These are phyloP conservation scores for Formica selysi DNA, from an alignment of 1,140 invertebrate species.

Conservation along the genomic window DNA sequence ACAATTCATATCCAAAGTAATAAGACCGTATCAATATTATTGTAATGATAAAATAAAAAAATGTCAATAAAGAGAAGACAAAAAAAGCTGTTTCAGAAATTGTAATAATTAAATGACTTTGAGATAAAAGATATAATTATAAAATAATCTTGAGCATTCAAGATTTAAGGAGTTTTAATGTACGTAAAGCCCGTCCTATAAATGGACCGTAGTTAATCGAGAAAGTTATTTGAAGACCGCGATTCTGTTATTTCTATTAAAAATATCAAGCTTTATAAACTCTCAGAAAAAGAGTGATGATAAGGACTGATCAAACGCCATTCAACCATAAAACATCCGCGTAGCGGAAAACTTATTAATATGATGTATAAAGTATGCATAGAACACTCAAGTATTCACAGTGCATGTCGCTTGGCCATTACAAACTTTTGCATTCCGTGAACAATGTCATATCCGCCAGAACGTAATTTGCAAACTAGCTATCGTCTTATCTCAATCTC, in stretches of 20 bases:
- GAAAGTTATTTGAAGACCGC: constrained; percentile 1
- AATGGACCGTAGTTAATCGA: constrained; percentile 9
- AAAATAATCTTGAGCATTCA: neutral
- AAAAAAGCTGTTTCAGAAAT: neutral
- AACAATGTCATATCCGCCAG: neutral
- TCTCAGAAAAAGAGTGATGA: neutral
- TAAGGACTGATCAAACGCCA: neutral
- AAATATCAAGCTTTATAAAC: neutral
- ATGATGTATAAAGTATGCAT: constrained; percentile 35
- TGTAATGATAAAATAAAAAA: neutral
- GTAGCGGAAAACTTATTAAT: constrained; percentile 19
- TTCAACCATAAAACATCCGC: neutral
- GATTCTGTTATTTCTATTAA: neutral
- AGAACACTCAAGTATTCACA: constrained; percentile 19
- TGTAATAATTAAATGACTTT: neutral
- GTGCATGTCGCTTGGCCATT: constrained; percentile 1
- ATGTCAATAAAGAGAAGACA: neutral
- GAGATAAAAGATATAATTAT: neutral
- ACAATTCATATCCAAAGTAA: neutral
- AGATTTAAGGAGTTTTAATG: constrained; percentile 9
- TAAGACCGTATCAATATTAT: neutral
- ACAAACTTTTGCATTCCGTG: constrained; percentile 31
- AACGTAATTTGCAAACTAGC: constrained; percentile 1
- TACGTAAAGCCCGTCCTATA: neutral
- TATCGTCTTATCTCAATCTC: neutral